phyloP scores from a whole-genome alignment of 2,113 vertebrate species.

The Tachysurus vachellii region DNA sequence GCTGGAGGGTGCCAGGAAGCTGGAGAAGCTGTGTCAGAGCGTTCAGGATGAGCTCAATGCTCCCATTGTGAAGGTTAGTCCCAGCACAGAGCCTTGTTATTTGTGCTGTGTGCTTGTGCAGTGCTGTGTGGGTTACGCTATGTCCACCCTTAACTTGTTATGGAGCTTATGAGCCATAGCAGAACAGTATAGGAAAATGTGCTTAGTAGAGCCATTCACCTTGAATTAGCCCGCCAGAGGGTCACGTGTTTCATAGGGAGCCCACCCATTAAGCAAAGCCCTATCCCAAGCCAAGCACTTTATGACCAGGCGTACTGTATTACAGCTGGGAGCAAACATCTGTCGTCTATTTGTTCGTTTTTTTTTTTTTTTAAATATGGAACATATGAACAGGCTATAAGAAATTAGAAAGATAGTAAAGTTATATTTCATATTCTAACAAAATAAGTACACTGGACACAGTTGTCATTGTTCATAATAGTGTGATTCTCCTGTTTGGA shows the following conservation, averaged over 20 bases:
- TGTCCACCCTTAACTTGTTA: neutral
- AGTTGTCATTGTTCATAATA: conserved; percentile 29
- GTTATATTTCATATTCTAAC: neutral
- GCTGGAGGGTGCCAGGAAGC: conserved; percentile 64
- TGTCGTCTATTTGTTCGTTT: conserved; percentile 5
- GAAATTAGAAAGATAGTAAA: neutral
- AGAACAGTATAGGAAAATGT: conserved; percentile 8
- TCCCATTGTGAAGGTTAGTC: conserved; percentile 74
- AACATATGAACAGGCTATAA: neutral
- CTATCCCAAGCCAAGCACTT: conserved; percentile 16
- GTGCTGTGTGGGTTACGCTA: conserved; percentile 17
- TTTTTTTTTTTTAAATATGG: neutral
- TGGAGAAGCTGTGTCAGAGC: conserved; percentile 73
- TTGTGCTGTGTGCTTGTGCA: no score
- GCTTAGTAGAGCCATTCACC: conserved; percentile 37
- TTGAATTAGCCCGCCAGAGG: conserved; percentile 3
- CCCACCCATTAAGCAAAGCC: neutral
- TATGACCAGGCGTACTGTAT: neutral
- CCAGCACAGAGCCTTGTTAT: conserved; percentile 26
- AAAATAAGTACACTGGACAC: neutral
- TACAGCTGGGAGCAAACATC: conserved; percentile 16
- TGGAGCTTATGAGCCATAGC: conserved; percentile 11
- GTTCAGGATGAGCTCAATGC: conserved; percentile 76
- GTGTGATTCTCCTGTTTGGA: neutral
- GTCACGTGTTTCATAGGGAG: conserved; percentile 35